Percentiles rank a stretch among this genome's conserved stretches.
phyloP scores from a whole-genome alignment of 2,888 invertebrate species.

The Lymantria dispar region DNA sequence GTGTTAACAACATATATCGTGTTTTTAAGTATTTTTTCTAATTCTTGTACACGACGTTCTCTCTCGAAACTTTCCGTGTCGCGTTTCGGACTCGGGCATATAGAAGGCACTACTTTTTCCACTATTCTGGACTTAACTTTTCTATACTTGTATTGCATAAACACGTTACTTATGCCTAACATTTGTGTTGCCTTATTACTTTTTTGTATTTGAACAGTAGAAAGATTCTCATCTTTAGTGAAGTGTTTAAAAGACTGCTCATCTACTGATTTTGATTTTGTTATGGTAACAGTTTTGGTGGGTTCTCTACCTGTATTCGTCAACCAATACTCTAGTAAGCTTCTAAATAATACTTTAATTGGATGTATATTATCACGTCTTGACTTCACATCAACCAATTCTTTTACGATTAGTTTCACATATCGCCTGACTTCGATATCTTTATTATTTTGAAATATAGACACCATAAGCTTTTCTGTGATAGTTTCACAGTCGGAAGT shows the following conservation, averaged over 20 bases:
- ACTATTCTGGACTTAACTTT: conserved; percentile 9
- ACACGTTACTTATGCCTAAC: conserved; percentile 35
- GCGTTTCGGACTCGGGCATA: conserved; percentile 25
- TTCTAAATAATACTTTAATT: conserved; percentile 56
- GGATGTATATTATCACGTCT: conserved; percentile 46
- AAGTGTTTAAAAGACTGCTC: conserved; percentile 52
- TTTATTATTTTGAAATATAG: conserved; percentile 42
- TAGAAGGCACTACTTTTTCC: neutral
- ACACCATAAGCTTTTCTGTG: conserved; percentile 53
- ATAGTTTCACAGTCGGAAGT: conserved; percentile 50
- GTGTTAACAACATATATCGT: conserved; percentile 64
- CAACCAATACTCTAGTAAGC: conserved; percentile 64
- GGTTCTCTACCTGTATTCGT: conserved; percentile 44
- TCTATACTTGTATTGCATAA: conserved; percentile 15
- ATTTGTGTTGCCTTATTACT: conserved; percentile 54
- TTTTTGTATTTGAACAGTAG: conserved; percentile 39
- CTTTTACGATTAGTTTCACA: conserved; percentile 53
- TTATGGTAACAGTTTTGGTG: conserved; percentile 36
- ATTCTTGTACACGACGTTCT: conserved; percentile 59
- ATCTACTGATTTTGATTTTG: conserved; percentile 42
- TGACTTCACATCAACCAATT: conserved; percentile 51
- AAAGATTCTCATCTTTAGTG: conserved; percentile 54
- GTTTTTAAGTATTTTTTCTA: conserved; percentile 62
- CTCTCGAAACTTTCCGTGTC: conserved; percentile 52
- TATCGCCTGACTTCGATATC: conserved; percentile 36